These are phyloP conservation scores for Parotia lawesii DNA, from an alignment of 2,113 vertebrate species.

Conservation along the genomic window DNA sequence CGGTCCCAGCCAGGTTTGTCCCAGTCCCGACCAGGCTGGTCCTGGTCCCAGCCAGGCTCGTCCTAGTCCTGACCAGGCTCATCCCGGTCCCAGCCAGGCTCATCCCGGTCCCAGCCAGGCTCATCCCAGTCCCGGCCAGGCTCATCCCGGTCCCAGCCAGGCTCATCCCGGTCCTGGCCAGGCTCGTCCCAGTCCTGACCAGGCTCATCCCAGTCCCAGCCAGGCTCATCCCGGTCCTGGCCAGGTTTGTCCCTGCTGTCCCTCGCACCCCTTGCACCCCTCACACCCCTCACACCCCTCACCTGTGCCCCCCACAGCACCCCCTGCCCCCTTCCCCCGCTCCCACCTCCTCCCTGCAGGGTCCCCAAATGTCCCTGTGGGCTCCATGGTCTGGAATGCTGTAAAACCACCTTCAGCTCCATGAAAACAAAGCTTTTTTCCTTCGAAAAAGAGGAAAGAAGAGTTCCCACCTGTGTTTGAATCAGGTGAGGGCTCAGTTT, in stretches of 20 bases:
- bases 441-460: not conserved
- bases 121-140: not conserved
- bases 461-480: fast-evolving
- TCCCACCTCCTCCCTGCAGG: not conserved
- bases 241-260: not conserved
- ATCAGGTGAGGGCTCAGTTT: fast-evolving
- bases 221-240: fast-evolving
- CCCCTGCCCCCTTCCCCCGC: too few relatives aligned
- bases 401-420: not conserved
- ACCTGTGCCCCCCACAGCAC: not conserved
- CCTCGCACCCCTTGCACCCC: too few relatives aligned
- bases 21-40: too few relatives aligned
- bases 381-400: not conserved
- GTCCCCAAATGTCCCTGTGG: fast-evolving
- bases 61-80: fast-evolving
- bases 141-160: too few relatives aligned
- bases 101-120: not conserved
- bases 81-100: too few relatives aligned
- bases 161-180: too few relatives aligned
- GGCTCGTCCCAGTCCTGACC: not conserved
- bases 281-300: too few relatives aligned
- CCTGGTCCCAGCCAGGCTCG: not conserved
- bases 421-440: not conserved
- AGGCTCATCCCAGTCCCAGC: not conserved
- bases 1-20: too few relatives aligned